Evolutionary conservation across 2,113 vertebrate genomes (phyloP).

Genomic region (Myanophis thanlyinensis): DNA sequence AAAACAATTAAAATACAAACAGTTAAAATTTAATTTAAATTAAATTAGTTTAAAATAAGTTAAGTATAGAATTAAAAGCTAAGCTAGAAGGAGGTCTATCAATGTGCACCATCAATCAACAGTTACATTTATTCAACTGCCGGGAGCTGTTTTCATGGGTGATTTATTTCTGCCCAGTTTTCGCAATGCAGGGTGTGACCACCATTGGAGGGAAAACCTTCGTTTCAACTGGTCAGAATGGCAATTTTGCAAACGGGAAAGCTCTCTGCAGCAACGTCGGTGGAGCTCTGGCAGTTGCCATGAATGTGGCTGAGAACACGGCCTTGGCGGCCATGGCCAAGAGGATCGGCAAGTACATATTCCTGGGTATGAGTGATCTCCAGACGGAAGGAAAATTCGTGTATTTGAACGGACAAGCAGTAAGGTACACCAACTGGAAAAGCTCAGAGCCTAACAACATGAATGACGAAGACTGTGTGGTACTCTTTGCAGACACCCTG

Average conservation of each 20-base stretch:
- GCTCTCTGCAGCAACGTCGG: conserved; percentile 15
- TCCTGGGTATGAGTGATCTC: background rate
- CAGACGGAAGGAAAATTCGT: conserved; percentile 35
- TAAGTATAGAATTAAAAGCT: no score
- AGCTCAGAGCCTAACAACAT: background rate
- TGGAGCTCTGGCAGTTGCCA: background rate
- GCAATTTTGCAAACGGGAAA: conserved; percentile 27
- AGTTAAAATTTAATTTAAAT: no score
- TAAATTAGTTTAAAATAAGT: no score
- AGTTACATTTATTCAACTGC: background rate
- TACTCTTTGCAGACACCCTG: background rate
- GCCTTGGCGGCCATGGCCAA: background rate
- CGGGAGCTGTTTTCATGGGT: background rate
- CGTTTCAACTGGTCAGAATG: conserved; percentile 5
- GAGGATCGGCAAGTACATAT: background rate
- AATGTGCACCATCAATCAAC: background rate
- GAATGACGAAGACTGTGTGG: conserved; percentile 14
- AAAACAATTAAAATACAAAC: no score
- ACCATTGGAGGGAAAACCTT: conserved; percentile 16
- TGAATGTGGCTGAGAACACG: conserved; percentile 29
- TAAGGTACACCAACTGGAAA: conserved; percentile 25
- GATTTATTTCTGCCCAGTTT: conserved; percentile 10
- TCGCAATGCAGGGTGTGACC: conserved; percentile 12
- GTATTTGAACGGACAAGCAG: background rate
- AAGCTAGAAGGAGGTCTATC: background rate